These are phyloP conservation scores for Chirona hameri DNA, from an alignment of 2,888 invertebrate species.

Conservation along the genomic window DNA sequence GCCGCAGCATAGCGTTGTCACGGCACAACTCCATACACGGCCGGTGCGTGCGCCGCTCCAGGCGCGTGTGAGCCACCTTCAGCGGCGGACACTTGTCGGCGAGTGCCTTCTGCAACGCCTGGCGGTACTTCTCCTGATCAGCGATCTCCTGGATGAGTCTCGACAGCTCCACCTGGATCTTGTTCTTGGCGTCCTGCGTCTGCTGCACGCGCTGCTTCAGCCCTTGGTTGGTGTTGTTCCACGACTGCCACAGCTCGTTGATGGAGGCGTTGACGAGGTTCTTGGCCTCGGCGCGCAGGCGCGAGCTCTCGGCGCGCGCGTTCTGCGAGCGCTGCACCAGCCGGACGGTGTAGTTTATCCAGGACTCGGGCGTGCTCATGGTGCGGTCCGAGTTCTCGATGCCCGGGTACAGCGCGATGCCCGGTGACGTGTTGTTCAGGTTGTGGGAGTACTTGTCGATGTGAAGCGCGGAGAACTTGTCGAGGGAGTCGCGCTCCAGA, in stretches of 20 bases:
- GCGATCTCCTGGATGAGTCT: conserved; percentile 89
- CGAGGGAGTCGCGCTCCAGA: conserved; percentile 80
- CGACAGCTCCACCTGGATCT: conserved; percentile 67
- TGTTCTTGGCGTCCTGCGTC: conserved; percentile 76
- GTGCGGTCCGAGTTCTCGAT: conserved; percentile 84
- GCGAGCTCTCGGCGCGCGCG: conserved; percentile 74
- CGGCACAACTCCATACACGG: conserved; percentile 86
- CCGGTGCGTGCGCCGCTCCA: conserved; percentile 82
- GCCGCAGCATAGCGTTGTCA: conserved; percentile 51
- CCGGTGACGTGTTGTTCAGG: conserved; percentile 72
- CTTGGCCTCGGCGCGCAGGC: conserved; percentile 73
- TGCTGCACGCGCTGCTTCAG: conserved; percentile 55
- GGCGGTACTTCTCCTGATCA: conserved; percentile 87
- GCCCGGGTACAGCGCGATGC: conserved; percentile 80
- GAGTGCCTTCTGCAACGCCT: conserved; percentile 81
- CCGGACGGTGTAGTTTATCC: conserved; percentile 76
- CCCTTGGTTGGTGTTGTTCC: conserved; percentile 78
- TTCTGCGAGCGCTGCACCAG: conserved; percentile 73
- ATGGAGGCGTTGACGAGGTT: conserved; percentile 72
- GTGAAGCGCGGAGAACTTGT: conserved; percentile 81
- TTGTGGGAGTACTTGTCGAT: conserved; percentile 83
- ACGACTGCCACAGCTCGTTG: conserved; percentile 82
- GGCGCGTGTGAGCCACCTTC: conserved; percentile 67
- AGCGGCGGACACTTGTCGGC: conserved; percentile 67
- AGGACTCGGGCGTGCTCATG: conserved; percentile 71